Evolutionary conservation across 2,797 vertebrate species (phyloP).

Genomic region (Trematomus bernacchii): DNA sequence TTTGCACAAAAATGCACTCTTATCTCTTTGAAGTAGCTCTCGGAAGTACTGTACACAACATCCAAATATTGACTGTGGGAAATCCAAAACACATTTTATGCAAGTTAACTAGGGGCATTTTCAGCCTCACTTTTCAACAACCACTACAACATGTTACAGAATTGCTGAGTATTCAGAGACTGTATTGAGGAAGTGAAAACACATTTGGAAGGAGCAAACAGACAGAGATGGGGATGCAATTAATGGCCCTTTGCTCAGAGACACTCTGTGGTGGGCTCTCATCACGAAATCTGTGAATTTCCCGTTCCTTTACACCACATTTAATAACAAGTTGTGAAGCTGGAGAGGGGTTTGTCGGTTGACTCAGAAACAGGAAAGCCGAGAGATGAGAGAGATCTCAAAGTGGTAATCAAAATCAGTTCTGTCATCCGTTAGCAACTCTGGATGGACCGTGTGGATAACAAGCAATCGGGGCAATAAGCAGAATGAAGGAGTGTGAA

Average conservation of each 20-base stretch:
- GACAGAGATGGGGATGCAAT: conserved; percentile 26
- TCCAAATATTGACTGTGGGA: conserved; percentile 1
- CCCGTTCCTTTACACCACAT: conserved; percentile 32
- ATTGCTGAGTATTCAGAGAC: conserved; percentile 17
- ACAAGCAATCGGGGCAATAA: conserved; percentile 71
- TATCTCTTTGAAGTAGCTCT: conserved; percentile 9
- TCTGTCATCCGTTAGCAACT: conserved; percentile 72
- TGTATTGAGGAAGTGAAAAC: conserved; percentile 13
- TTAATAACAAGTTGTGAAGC: conserved; percentile 47
- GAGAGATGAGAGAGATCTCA: conserved; percentile 58
- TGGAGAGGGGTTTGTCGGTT: conserved; percentile 43
- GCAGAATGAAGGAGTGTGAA: conserved; percentile 78
- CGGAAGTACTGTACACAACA: conserved; percentile 2
- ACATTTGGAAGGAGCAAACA: conserved; percentile 23
- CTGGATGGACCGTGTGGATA: conserved; percentile 62
- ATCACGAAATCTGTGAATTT: conserved; percentile 47
- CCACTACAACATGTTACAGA: conserved; percentile 26
- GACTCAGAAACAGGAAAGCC: conserved; percentile 21
- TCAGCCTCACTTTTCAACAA: not conserved
- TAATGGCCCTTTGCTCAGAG: conserved; percentile 37
- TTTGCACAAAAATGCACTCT: conserved; percentile 1
- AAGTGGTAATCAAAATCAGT: conserved; percentile 74
- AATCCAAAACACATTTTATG: conserved; percentile 22
- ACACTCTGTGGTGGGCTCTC: conserved; percentile 36
- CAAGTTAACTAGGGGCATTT: conserved; percentile 5